A percentile compares a stretch with the other conserved stretches of the same genome.
phyloP scores from a whole-genome alignment of 1,140 invertebrate genomes.

The Lepidurus couesii region DNA sequence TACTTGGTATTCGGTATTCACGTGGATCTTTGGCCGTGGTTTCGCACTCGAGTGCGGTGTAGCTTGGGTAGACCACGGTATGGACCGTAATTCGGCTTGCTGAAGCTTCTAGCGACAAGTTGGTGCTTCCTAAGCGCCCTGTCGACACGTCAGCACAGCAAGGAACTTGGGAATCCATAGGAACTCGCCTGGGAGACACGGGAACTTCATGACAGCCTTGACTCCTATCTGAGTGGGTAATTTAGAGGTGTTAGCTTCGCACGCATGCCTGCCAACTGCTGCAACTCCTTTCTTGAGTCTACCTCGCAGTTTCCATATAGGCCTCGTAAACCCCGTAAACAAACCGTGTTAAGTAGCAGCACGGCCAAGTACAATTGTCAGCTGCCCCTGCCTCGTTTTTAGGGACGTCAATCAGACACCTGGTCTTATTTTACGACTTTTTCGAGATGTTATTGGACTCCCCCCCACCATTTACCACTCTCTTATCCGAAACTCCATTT shows the following conservation, averaged over 20 bases:
- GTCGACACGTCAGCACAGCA: not conserved
- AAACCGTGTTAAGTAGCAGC: not conserved
- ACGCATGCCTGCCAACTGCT: conserved; percentile 17
- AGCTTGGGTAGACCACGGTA: no score
- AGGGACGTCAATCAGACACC: not conserved
- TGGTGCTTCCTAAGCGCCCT: not conserved
- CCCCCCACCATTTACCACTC: not conserved
- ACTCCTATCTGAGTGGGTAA: not conserved
- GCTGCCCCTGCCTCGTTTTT: not conserved
- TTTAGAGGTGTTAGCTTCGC: not conserved
- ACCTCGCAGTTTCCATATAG: not conserved
- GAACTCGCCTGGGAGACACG: not conserved
- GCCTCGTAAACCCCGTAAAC: not conserved
- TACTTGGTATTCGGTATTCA: no score
- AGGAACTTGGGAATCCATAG: not conserved
- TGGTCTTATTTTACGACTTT: not conserved
- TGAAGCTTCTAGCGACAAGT: no score
- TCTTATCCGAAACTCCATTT: not conserved
- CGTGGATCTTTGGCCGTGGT: no score
- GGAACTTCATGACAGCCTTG: not conserved
- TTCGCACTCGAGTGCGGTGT: no score
- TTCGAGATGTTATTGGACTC: not conserved
- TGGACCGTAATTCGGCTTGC: no score
- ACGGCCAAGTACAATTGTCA: not conserved
- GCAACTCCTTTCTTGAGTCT: not conserved